A percentile compares a stretch with the other conserved stretches of the same genome.
Conservation (phyloP, 2,797 vertebrate genomes). For the Channallabes apus region DNA sequence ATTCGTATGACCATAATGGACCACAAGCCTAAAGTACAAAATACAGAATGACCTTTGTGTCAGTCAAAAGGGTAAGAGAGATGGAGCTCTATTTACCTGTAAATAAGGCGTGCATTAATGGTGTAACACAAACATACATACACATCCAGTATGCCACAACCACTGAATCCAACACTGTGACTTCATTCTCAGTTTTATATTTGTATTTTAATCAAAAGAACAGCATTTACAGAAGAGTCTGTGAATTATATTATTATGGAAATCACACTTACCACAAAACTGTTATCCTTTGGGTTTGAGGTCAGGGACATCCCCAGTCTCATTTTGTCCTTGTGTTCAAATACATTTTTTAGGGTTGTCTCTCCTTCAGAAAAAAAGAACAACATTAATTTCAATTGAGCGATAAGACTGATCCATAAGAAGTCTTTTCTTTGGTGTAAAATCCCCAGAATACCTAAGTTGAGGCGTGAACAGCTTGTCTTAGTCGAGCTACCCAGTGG, state of each 20-base stretch:
- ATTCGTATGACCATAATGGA: constrained; percentile 95
- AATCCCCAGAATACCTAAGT: constrained; percentile 70
- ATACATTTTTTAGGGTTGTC: constrained; percentile 86
- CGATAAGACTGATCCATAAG: not conserved
- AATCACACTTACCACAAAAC: constrained; percentile 86
- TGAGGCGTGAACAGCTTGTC: constrained; percentile 81
- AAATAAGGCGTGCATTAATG: not conserved
- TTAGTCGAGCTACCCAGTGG: constrained; percentile 64
- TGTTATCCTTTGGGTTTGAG: constrained; percentile 85
- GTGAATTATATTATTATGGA: not conserved
- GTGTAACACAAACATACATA: not conserved
- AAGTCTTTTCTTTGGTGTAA: not conserved
- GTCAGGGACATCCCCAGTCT: constrained; percentile 88
- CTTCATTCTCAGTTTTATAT: not conserved
- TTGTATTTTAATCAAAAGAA: not conserved
- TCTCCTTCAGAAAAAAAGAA: constrained; percentile 68
- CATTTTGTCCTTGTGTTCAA: constrained; percentile 90
- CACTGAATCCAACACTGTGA: not conserved
- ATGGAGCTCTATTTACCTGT: not conserved
- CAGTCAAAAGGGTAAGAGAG: not conserved
- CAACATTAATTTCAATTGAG: not conserved
- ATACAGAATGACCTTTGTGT: not conserved
- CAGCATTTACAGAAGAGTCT: not conserved
- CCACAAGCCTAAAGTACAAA: constrained; percentile 83
- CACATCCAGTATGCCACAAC: not conserved